phyloP scores from a whole-genome alignment of 2,888 invertebrate genomes.

The Amblyjoppa proteus region DNA sequence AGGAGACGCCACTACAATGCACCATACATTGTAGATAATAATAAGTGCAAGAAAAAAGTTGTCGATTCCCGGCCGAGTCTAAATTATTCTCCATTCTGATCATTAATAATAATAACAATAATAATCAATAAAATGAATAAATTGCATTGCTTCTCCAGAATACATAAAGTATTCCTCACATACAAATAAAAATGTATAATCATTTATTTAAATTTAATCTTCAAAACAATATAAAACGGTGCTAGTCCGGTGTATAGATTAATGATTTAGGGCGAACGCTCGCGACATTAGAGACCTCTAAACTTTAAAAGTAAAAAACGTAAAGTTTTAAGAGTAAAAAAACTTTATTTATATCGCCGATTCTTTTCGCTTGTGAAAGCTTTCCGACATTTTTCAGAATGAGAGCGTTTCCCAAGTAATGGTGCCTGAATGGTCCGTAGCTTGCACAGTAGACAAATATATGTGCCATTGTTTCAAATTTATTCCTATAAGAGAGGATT shows the following conservation, averaged over 20 bases:
- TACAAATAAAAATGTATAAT: neutral
- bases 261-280: too few species aligned
- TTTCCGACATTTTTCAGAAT: neutral
- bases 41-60: slow-evolving; percentile 28
- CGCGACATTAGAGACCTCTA: too few species aligned
- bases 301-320: too few species aligned
- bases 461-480: neutral
- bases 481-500: neutral
- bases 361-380: neutral
- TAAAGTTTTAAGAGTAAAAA: too few species aligned
- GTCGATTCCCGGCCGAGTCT: neutral
- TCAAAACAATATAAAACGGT: too few species aligned
- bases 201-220: too few species aligned
- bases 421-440: neutral
- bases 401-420: neutral
- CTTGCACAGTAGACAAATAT: neutral
- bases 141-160: too few species aligned
- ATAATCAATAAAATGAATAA: too few species aligned
- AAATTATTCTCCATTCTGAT: slow-evolving; percentile 9
- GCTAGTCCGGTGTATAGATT: too few species aligned
- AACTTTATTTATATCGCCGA: neutral
- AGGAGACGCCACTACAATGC: slow-evolving; percentile 32
- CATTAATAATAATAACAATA: neutral
- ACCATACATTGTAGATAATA: neutral
- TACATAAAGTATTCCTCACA: too few species aligned